phyloP scores from a whole-genome alignment of 2,888 invertebrate species.

The Oscheius sp. region DNA sequence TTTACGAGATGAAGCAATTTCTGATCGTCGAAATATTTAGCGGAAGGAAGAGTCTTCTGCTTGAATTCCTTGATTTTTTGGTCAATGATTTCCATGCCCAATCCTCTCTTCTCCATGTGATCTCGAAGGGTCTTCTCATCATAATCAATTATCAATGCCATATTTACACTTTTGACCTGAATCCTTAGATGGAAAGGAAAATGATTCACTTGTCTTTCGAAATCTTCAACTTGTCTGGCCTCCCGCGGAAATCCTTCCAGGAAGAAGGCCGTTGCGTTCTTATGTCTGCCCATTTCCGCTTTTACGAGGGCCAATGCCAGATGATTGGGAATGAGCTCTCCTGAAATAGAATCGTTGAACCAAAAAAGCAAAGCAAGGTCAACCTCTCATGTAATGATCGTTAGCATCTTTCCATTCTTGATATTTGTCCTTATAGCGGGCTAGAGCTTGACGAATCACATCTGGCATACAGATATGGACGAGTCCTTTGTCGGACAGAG shows the following conservation, averaged over 20 bases:
- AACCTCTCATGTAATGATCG: constrained; percentile 63
- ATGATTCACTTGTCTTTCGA: constrained; percentile 66
- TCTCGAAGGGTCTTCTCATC: constrained; percentile 67
- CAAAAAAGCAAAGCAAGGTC: neutral
- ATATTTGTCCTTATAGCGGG: constrained; percentile 67
- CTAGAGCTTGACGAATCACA: constrained; percentile 60
- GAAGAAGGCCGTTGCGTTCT: constrained; percentile 61
- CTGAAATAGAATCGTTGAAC: constrained; percentile 36
- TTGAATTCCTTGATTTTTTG: constrained; percentile 67
- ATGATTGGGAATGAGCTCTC: constrained; percentile 68
- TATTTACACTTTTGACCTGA: constrained; percentile 60
- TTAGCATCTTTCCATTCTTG: constrained; percentile 69
- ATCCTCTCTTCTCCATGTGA: constrained; percentile 66
- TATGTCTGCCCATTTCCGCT: constrained; percentile 68
- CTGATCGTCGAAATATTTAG: constrained; percentile 70
- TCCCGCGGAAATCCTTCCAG: constrained; percentile 69
- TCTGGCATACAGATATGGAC: constrained; percentile 69
- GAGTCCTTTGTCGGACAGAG: constrained; percentile 55
- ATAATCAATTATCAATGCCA: constrained; percentile 70
- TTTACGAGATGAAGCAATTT: constrained; percentile 67
- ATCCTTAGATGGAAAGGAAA: neutral
- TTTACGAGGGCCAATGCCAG: constrained; percentile 67
- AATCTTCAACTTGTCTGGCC: constrained; percentile 69
- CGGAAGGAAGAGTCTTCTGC: constrained; percentile 69
- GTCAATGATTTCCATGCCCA: constrained; percentile 58